Conservation (phyloP, 2,888 invertebrate species). For the Galeruca laticollis region DNA sequence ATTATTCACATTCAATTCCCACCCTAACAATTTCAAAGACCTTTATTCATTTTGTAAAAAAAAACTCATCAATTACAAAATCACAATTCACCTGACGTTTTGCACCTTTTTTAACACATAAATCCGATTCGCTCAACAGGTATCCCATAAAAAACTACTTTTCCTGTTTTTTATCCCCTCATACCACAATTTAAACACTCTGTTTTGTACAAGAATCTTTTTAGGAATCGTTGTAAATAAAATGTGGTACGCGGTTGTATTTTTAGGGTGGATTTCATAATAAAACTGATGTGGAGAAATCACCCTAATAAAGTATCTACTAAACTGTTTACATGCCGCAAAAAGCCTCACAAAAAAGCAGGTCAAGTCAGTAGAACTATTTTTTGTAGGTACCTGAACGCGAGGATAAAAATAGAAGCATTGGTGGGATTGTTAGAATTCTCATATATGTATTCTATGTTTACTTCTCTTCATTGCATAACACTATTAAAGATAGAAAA, state of each 20-base stretch:
- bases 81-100: slow-evolving; percentile 54
- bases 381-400: slow-evolving; percentile 30
- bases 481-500: neutral
- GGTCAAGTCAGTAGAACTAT: slow-evolving; percentile 39
- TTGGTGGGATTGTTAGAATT: slow-evolving; percentile 11
- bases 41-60: slow-evolving; percentile 2
- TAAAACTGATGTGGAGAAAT: slow-evolving; percentile 60
- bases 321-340: slow-evolving; percentile 61
- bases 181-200: slow-evolving; percentile 38
- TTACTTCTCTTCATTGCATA: neutral
- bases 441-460: neutral
- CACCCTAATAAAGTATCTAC: slow-evolving; percentile 52
- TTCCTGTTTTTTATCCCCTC: slow-evolving; percentile 51
- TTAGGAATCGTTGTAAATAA: slow-evolving; percentile 48
- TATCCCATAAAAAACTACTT: slow-evolving; percentile 55
- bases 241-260: slow-evolving; percentile 49
- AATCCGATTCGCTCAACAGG: slow-evolving; percentile 49
- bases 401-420: slow-evolving; percentile 4
- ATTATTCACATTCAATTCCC: slow-evolving; percentile 2
- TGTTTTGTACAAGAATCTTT: neutral
- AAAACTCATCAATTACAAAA: slow-evolving; percentile 48
- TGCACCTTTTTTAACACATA: slow-evolving; percentile 48
- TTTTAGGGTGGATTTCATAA: slow-evolving; percentile 56
- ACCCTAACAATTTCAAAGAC: slow-evolving; percentile 10
- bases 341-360: slow-evolving; percentile 59